phyloP scores from a whole-genome alignment of 2,797 vertebrate species.

The Fringilla coelebs region DNA sequence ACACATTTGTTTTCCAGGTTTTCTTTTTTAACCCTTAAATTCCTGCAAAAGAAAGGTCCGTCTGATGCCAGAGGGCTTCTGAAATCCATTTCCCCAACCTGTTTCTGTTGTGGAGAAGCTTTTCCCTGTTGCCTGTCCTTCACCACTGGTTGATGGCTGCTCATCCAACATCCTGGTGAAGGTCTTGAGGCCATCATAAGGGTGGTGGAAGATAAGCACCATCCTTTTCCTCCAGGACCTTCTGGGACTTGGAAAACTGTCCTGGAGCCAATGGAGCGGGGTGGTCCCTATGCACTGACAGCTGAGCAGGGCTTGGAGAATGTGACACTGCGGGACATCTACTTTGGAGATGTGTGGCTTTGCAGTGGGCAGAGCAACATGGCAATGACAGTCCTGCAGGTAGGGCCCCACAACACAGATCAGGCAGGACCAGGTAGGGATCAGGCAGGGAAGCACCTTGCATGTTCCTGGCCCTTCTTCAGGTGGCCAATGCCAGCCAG shows the following conservation, averaged over 20 bases:
- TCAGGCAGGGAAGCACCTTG: not conserved
- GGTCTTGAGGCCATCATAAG: not conserved
- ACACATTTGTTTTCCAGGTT: not conserved
- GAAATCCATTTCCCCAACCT: not conserved
- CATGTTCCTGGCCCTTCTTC: not conserved
- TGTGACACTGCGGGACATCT: slow-evolving; percentile 74
- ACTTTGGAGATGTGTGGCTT: slow-evolving; percentile 93
- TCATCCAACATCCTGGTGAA: not conserved
- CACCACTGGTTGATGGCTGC: not conserved
- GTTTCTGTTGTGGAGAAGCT: fast-evolving
- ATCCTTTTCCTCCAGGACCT: slow-evolving; percentile 19
- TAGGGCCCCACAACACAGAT: not conserved
- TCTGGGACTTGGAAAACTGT: slow-evolving; percentile 78
- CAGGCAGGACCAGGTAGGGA: not conserved
- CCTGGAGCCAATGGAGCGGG: slow-evolving; percentile 78
- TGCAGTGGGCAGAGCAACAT: slow-evolving; percentile 97
- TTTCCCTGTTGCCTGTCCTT: not conserved
- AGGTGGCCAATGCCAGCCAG: slow-evolving; percentile 83
- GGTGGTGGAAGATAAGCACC: not conserved
- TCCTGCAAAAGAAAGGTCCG: not conserved
- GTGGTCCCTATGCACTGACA: slow-evolving; percentile 82
- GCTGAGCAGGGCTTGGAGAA: slow-evolving; percentile 50
- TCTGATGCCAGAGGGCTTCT: not conserved
- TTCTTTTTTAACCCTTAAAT: slow-evolving; percentile 10
- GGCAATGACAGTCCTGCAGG: slow-evolving; percentile 83